phyloP scores from a whole-genome alignment of 1,140 invertebrate genomes.

The Parasteatoda tepidariorum region DNA sequence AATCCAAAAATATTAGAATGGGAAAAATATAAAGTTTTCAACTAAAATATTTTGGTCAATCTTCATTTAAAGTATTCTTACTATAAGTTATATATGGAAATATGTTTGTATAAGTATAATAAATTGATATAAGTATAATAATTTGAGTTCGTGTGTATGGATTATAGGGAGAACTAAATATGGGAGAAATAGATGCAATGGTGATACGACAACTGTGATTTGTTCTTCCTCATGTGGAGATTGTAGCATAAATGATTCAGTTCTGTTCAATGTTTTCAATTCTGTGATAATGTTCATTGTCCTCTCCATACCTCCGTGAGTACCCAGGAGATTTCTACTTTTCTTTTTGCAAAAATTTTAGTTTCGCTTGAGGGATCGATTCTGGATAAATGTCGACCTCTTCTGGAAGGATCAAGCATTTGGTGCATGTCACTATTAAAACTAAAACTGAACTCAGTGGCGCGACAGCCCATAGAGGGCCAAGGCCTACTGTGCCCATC shows the following conservation, averaged over 20 bases:
- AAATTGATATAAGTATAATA: no score
- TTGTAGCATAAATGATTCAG: conserved; percentile 59
- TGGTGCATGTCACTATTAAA: conserved; percentile 61
- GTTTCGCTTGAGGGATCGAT: conserved; percentile 55
- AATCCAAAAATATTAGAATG: no score
- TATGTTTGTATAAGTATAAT: conserved; percentile 19
- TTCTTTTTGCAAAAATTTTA: conserved; percentile 63
- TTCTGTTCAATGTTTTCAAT: conserved; percentile 29
- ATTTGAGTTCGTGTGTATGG: conserved; percentile 44
- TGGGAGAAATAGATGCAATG: conserved; percentile 58
- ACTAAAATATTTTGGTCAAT: no score
- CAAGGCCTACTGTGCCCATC: no score
- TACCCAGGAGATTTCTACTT: conserved; percentile 61
- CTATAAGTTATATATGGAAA: conserved; percentile 42
- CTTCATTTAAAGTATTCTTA: no score
- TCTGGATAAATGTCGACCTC: conserved; percentile 47
- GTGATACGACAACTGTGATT: conserved; percentile 63
- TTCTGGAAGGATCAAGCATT: conserved; percentile 40
- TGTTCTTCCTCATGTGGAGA: conserved; percentile 60
- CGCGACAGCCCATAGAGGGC: no score
- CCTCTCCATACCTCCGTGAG: conserved; percentile 53
- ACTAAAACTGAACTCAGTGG: no score
- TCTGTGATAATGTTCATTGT: conserved; percentile 55
- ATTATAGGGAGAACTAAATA: conserved; percentile 58
- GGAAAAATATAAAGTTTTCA: no score